Conservation (phyloP, 2,113 vertebrate species). For the Coregonus clupeaformis region DNA sequence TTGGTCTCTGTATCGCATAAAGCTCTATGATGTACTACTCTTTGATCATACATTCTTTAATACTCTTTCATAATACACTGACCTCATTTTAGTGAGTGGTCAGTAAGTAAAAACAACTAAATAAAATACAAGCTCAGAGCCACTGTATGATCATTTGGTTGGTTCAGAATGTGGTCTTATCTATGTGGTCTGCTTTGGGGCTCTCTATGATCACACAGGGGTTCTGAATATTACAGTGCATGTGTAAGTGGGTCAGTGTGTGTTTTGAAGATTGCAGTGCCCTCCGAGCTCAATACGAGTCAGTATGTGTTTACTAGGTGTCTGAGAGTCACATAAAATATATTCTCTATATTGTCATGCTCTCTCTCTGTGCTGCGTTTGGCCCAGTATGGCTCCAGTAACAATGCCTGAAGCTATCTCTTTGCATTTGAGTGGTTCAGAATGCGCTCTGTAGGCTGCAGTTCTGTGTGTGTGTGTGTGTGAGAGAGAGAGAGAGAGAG, state of each 20-base stretch:
- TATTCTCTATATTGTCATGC: neutral
- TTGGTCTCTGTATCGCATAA: no score
- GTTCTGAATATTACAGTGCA: slow-evolving; percentile 7
- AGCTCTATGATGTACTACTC: no score
- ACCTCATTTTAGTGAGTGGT: slow-evolving; percentile 68
- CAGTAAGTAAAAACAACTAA: slow-evolving; percentile 37
- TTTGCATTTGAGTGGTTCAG: slow-evolving; percentile 49
- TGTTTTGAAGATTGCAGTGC: slow-evolving; percentile 55
- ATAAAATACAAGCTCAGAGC: slow-evolving; percentile 18
- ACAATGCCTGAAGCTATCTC: slow-evolving; percentile 41
- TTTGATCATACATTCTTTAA: no score
- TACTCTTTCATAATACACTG: slow-evolving; percentile 24
- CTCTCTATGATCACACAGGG: slow-evolving; percentile 13
- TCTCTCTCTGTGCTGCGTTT: slow-evolving; percentile 2
- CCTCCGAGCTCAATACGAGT: slow-evolving; percentile 28
- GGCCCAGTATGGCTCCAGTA: slow-evolving; percentile 22
- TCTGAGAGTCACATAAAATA: neutral
- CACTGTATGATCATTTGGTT: slow-evolving; percentile 12
- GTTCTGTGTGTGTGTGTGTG: slow-evolving; percentile 24
- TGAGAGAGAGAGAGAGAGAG: slow-evolving; percentile 26
- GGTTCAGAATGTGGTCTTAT: slow-evolving; percentile 8
- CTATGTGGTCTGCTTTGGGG: slow-evolving; percentile 5
- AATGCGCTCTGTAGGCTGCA: slow-evolving; percentile 46
- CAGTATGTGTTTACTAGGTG: slow-evolving; percentile 10
- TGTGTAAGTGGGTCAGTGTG: slow-evolving; percentile 61